These are phyloP conservation scores for Psittacula echo DNA, from an alignment of 2,797 vertebrate species.

Conservation along the genomic window DNA sequence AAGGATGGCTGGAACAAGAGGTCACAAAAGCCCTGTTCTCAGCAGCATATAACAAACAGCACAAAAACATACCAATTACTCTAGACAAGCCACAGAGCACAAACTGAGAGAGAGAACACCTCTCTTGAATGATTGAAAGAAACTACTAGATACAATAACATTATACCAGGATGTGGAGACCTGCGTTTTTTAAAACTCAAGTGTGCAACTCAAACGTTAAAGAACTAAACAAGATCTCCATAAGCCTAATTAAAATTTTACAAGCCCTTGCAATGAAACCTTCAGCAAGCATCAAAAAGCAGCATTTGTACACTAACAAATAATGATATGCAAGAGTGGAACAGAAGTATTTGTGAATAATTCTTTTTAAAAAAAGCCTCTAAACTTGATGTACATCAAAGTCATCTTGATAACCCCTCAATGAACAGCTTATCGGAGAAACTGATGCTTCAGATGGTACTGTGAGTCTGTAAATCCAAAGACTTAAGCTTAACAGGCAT, in stretches of 20 bases:
- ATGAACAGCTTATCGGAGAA: not conserved
- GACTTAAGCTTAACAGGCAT: not conserved
- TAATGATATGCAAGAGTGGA: not conserved
- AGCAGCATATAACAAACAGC: not conserved
- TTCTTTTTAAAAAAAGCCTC: not conserved
- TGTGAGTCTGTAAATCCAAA: not conserved
- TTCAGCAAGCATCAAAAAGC: slow-evolving; percentile 24
- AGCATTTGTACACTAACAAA: not conserved
- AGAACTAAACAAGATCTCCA: slow-evolving; percentile 8
- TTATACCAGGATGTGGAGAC: not conserved
- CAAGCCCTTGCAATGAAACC: not conserved
- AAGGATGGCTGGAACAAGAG: not conserved
- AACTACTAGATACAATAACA: not conserved
- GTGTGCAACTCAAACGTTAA: not conserved
- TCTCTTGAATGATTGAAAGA: not conserved
- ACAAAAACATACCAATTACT: not conserved
- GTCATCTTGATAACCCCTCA: not conserved
- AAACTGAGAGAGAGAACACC: not conserved
- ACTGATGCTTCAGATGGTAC: slow-evolving; percentile 1
- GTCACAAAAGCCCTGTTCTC: not conserved
- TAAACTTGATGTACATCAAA: not conserved
- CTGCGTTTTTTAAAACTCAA: not conserved
- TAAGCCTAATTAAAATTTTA: slow-evolving; percentile 38
- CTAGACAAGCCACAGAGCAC: not conserved
- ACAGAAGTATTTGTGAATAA: not conserved